phyloP scores from a whole-genome alignment of 2,113 vertebrate genomes.

The Scolopax mira region DNA sequence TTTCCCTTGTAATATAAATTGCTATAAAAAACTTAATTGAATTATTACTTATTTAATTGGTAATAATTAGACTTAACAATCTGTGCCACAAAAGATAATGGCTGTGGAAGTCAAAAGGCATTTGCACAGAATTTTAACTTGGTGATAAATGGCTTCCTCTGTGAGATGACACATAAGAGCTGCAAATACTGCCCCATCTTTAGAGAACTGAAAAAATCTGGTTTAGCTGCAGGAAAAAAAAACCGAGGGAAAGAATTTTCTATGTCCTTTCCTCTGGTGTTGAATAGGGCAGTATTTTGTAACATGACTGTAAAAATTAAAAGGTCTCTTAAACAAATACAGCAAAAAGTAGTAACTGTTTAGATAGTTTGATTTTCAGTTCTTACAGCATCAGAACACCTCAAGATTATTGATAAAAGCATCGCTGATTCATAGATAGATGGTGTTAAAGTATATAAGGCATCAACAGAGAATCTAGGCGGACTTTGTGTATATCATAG shows the following conservation, averaged over 20 bases:
- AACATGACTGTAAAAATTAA: not conserved
- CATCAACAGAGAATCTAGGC: not conserved
- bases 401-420: not conserved
- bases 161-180: not conserved
- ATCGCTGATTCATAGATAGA: not conserved
- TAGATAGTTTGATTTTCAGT: not conserved
- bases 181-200: not conserved
- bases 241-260: not conserved
- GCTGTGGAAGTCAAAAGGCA: constrained; percentile 1
- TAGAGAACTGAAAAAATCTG: not conserved
- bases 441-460: not conserved
- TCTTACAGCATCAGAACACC: not conserved
- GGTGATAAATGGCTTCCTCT: not conserved
- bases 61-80: constrained; percentile 26
- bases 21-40: not conserved
- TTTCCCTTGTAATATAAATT: not conserved
- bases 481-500: not conserved
- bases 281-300: not conserved
- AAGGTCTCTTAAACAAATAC: not conserved
- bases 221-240: not conserved
- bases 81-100: constrained; percentile 8
- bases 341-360: not conserved
- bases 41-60: constrained; percentile 27
- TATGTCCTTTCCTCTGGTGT: not conserved
- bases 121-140: constrained; percentile 5